phyloP scores from a whole-genome alignment of 1,140 invertebrate genomes.

The Mya arenaria region DNA sequence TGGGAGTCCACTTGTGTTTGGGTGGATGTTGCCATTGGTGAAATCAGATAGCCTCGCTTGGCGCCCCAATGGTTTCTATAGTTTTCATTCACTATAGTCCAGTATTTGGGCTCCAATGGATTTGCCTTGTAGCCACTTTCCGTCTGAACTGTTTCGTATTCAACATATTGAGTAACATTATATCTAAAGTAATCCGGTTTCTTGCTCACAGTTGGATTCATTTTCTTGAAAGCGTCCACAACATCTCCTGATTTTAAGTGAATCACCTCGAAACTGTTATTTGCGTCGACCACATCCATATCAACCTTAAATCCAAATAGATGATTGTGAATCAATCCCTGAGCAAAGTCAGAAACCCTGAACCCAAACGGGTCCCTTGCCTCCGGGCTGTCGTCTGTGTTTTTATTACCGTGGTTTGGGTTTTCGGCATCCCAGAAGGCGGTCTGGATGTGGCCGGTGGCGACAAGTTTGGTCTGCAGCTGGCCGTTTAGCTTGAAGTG shows the following conservation, averaged over 20 bases:
- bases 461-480: constrained; percentile 27
- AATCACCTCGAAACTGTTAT: constrained; percentile 64
- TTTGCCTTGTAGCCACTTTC: constrained; percentile 36
- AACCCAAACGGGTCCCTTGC: constrained; percentile 60
- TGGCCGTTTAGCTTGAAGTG: constrained; percentile 53
- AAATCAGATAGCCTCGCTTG: constrained; percentile 39
- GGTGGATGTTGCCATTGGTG: constrained; percentile 12
- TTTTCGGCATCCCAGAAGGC: constrained; percentile 53
- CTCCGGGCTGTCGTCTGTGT: constrained; percentile 11
- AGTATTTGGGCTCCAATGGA: constrained; percentile 40
- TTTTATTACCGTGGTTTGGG: constrained; percentile 23
- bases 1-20: constrained; percentile 40
- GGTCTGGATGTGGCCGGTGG: constrained; percentile 61
- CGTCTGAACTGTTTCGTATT: constrained; percentile 37
- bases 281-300: constrained; percentile 62
- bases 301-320: constrained; percentile 71
- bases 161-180: constrained; percentile 50
- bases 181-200: constrained; percentile 41
- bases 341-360: constrained; percentile 38
- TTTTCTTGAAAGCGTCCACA: constrained; percentile 30
- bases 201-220: not conserved
- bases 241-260: constrained; percentile 42
- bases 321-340: constrained; percentile 70
- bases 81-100: constrained; percentile 50
- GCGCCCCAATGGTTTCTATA: constrained; percentile 54